Conservation (phyloP, 2,113 vertebrate genomes). For the Columba livia region DNA sequence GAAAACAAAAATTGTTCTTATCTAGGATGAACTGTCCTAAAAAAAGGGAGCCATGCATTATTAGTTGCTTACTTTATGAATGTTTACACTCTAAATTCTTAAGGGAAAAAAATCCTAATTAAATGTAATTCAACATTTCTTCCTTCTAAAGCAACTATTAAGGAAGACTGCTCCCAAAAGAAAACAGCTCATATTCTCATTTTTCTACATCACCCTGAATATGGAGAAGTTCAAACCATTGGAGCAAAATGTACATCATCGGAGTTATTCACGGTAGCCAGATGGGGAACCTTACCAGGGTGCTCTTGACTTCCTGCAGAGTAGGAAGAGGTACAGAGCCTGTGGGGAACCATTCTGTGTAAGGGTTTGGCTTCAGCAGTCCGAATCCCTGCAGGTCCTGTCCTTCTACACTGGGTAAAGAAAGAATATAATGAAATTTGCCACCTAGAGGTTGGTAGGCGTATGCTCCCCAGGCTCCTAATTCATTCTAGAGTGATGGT, state of each 20-base stretch:
- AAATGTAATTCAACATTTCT: not conserved
- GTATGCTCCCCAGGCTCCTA: not conserved
- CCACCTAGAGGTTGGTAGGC: not conserved
- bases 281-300: not conserved
- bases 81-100: not conserved
- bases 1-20: not conserved
- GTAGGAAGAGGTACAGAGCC: not conserved
- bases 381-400: not conserved
- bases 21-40: not conserved
- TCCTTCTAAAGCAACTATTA: not conserved
- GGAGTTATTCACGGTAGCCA: not conserved
- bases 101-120: not conserved
- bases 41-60: not conserved
- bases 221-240: not conserved
- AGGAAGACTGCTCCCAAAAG: not conserved
- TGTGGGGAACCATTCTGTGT: fast-evolving
- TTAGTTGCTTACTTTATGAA: not conserved
- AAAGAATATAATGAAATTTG: not conserved
- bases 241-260: not conserved
- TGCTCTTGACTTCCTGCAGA: not conserved
- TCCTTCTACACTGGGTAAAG: not conserved
- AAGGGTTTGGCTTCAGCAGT: not conserved
- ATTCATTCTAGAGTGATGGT: not conserved
- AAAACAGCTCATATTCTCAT: not conserved
- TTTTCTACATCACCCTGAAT: not conserved